These are phyloP conservation scores for Chrysopilus asiliformis DNA, from an alignment of 2,888 invertebrate species.

Conservation along the genomic window DNA sequence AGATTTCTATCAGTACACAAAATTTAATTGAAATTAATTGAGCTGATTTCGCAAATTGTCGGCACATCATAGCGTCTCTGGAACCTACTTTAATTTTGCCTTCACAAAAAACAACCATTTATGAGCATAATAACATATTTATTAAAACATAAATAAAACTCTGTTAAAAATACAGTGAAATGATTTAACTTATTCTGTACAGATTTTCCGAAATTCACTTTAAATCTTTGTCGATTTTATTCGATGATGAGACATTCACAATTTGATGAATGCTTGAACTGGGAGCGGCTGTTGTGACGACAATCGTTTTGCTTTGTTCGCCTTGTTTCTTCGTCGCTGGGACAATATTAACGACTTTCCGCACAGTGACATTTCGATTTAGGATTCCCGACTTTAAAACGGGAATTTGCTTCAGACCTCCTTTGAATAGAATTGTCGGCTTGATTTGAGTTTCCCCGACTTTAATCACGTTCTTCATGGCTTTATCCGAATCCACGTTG, in stretches of 20 bases:
- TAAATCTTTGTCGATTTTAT: background rate
- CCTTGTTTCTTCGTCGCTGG: background rate
- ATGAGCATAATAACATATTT: too few relatives aligned
- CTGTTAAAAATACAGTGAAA: too few relatives aligned
- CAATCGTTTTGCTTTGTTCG: slow-evolving; percentile 1
- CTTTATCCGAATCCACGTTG: slow-evolving; percentile 15
- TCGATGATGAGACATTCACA: background rate
- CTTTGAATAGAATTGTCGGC: slow-evolving; percentile 22
- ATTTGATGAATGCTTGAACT: background rate
- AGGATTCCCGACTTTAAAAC: slow-evolving; percentile 16
- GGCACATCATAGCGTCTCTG: too few relatives aligned
- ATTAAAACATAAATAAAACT: too few relatives aligned
- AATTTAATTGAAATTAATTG: too few relatives aligned
- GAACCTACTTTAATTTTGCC: too few relatives aligned
- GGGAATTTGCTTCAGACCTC: slow-evolving; percentile 20
- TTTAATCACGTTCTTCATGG: slow-evolving; percentile 15
- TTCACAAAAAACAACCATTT: too few relatives aligned
- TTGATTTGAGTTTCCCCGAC: slow-evolving; percentile 12
- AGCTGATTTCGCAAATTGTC: too few relatives aligned
- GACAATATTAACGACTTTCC: slow-evolving; percentile 24
- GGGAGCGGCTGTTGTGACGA: slow-evolving; percentile 1
- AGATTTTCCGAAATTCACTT: too few relatives aligned
- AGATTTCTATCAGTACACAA: too few relatives aligned
- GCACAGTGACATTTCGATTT: slow-evolving; percentile 26
- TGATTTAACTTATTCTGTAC: too few relatives aligned